Conservation (phyloP, 2,113 vertebrate species). For the Plecturocebus donacophilus region DNA sequence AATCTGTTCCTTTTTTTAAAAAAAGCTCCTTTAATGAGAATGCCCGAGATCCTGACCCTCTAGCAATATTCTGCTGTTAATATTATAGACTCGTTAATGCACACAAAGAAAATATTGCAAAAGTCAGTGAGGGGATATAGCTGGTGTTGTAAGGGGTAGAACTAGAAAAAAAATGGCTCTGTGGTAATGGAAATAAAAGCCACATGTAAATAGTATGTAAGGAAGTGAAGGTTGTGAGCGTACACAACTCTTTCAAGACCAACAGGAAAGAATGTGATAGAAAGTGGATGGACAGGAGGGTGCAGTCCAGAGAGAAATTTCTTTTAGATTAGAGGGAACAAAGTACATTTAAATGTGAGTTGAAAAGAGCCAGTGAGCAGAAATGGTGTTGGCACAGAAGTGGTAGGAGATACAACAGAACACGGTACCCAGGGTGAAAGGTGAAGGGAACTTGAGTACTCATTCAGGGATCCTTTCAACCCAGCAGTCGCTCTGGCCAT, state of each 20-base stretch:
- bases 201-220: neutral
- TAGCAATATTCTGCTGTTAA: neutral
- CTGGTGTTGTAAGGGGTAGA: neutral
- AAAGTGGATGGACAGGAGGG: neutral
- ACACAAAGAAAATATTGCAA: neutral
- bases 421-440: neutral
- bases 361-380: neutral
- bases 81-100: neutral
- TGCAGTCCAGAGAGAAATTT: neutral
- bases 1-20: too few species aligned
- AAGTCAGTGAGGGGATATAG: neutral
- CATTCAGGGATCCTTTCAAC: neutral
- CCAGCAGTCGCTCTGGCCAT: accelerated
- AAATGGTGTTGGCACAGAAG: neutral
- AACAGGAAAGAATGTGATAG: neutral
- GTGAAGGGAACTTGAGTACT: too few species aligned
- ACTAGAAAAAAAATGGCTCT: neutral
- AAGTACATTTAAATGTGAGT: neutral
- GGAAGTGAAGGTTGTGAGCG: neutral
- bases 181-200: neutral
- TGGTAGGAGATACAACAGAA: neutral
- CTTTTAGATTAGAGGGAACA: neutral
- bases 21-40: neutral
- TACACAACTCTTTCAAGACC: neutral
- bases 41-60: neutral